Evolutionary conservation across 2,888 invertebrate genomes (phyloP).

Genomic region (Nyleta sp.): DNA sequence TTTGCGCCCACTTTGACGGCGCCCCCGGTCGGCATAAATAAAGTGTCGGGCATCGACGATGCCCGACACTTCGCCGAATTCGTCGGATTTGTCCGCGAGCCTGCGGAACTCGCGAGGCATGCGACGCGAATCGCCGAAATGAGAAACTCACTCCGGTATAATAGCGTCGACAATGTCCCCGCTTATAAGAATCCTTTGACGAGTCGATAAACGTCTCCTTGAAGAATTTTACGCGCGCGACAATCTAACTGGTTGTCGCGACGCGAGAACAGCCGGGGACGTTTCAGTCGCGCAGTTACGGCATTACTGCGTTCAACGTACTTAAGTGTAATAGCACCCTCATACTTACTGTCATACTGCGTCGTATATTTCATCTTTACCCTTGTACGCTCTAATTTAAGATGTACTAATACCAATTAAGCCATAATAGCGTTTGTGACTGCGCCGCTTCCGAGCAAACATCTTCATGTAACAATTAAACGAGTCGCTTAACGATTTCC

Average conservation of each 20-base stretch:
- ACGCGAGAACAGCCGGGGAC: constrained; percentile 5
- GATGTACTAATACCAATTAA: constrained; percentile 45
- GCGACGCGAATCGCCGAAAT: neutral
- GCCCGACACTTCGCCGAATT: constrained; percentile 1
- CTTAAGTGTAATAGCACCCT: constrained; percentile 39
- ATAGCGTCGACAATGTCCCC: constrained; percentile 1
- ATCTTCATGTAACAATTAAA: neutral
- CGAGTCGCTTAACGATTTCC: too few relatives aligned
- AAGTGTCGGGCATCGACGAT: neutral
- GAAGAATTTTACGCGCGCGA: neutral
- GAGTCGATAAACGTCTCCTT: constrained; percentile 8
- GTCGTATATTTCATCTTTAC: constrained; percentile 31
- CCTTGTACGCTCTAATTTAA: constrained; percentile 23
- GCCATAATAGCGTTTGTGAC: constrained; percentile 7
- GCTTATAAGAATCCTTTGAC: neutral
- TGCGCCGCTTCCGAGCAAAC: constrained; percentile 8
- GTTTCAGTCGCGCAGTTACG: constrained; percentile 29
- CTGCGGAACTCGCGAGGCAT: neutral
- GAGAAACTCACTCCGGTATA: neutral
- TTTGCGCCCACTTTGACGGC: constrained; percentile 8
- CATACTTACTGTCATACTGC: constrained; percentile 28
- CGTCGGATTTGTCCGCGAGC: neutral
- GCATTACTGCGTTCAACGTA: constrained; percentile 36
- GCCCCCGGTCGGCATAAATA: constrained; percentile 9
- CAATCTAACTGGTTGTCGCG: constrained; percentile 14